phyloP scores from a whole-genome alignment of 2,888 invertebrate genomes.

The Himalopsyche japonica region DNA sequence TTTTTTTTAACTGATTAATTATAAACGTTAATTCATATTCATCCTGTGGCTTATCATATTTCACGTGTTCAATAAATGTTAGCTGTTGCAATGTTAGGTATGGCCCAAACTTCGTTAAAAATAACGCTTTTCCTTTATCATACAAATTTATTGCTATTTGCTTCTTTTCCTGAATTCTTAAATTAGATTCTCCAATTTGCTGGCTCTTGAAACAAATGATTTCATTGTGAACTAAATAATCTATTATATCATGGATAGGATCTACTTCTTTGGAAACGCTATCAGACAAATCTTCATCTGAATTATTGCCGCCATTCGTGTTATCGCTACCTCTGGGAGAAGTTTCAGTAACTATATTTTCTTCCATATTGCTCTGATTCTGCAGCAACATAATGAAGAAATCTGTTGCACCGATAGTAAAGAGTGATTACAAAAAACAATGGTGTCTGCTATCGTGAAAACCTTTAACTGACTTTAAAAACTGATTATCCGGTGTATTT shows the following conservation, averaged over 20 bases:
- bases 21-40: slow-evolving; percentile 65
- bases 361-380: not conserved
- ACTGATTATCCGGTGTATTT: not conserved
- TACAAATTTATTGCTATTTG: slow-evolving; percentile 68
- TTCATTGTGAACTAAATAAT: slow-evolving; percentile 63
- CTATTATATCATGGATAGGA: slow-evolving; percentile 62
- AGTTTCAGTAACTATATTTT: not conserved
- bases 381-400: not conserved
- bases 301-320: not conserved
- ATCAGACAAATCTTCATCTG: not conserved
- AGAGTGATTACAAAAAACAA: not conserved
- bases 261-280: slow-evolving; percentile 42
- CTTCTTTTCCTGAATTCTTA: slow-evolving; percentile 70
- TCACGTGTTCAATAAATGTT: slow-evolving; percentile 64
- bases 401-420: not conserved
- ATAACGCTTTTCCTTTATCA: slow-evolving; percentile 67
- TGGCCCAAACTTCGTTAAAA: slow-evolving; percentile 78
- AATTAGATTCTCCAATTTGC: slow-evolving; percentile 76
- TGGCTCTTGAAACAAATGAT: slow-evolving; percentile 79
- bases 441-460: not conserved
- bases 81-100: slow-evolving; percentile 70
- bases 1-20: slow-evolving; percentile 63
- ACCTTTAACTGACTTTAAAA: not conserved
- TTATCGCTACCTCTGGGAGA: not conserved
- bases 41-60: slow-evolving; percentile 20